Base-by-base conservation (phyloP, 2,113 vertebrate genomes). In the Galbula dea region DNA sequence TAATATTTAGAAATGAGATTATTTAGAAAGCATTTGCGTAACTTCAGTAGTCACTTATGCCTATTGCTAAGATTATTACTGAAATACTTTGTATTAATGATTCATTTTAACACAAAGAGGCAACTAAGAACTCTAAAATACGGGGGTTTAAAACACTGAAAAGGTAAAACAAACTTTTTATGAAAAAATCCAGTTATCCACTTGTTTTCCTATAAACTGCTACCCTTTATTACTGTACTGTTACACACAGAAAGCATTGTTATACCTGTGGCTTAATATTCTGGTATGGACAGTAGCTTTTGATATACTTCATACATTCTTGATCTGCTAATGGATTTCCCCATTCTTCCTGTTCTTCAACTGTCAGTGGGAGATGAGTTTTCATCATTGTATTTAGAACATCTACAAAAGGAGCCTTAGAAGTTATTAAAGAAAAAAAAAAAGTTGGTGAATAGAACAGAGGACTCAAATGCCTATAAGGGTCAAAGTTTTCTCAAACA, bases 281-380 rank as follows among this genome's bases (percentile, higher is more conserved):
- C 91, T 98, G 97, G 93, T 97, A 98, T 32, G 99, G 99, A 91
- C 99, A 99, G 94, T 99, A 99, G 86, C 97, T 98, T 91, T 98
- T 97, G 93, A 99, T 99, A 95, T 97, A 97, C 49, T 97, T 96
- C 94, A 95, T 97, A 55, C 98, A 97, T 58, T 96, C 95, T 68
- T 97, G 94, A 94, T 98, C 97, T 86, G 95, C 95, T 43, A 98
- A 87, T 43, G 99, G 99, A 94, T 99, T 98, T 15, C 99, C 99
- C 99, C 99, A 99, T 92, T 99, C 99, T 72, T 98, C 99, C 89
- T 98, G 97, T 93, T 99, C 99, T 97, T 99, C 99, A 61, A 97
- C 46, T n/a, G 98, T 99, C 59, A 99, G 97, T 48, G 99, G 98
- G 51, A 99, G 98, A 61, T 97, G 95, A 54, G 97, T 97, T 69